phyloP scores from a whole-genome alignment of 2,797 vertebrate species.

The Meriones psammophilus region DNA sequence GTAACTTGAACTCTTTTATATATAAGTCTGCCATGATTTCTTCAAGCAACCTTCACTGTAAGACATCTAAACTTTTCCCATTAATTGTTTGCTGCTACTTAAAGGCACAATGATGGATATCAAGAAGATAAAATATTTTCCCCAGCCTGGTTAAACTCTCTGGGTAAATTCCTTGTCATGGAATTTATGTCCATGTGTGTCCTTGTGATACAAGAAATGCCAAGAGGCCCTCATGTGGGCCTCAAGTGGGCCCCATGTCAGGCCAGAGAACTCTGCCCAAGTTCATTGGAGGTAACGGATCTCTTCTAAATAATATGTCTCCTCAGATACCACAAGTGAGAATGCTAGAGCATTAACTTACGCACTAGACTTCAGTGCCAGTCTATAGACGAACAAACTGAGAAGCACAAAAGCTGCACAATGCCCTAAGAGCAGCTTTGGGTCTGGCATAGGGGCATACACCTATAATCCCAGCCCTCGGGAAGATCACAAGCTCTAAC shows the following conservation, averaged over 20 bases:
- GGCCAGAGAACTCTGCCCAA: not conserved
- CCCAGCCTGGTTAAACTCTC: conserved; percentile 1
- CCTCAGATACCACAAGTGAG: not conserved
- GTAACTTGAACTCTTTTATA: conserved; percentile 33
- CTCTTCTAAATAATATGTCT: not conserved
- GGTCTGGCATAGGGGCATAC: not conserved
- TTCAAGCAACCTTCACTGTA: not conserved
- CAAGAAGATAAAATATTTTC: conserved; percentile 22
- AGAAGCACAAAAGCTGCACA: not conserved
- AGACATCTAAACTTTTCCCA: not conserved
- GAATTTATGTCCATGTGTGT: not conserved
- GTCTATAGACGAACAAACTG: not conserved
- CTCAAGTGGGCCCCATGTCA: not conserved
- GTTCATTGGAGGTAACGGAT: not conserved
- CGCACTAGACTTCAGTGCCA: not conserved
- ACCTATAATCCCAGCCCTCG: not conserved
- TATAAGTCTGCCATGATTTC: not conserved
- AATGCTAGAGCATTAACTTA: not conserved
- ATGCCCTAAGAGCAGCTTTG: not conserved
- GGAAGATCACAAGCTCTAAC: not conserved
- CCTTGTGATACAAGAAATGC: not conserved
- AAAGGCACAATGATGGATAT: conserved; percentile 24
- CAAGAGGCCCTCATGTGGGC: not conserved
- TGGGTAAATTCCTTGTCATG: conserved; percentile 25
- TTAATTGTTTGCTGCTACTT: conserved; percentile 22